phyloP scores from a whole-genome alignment of 2,797 vertebrate species.

The Muraenolepis orangiensis region DNA sequence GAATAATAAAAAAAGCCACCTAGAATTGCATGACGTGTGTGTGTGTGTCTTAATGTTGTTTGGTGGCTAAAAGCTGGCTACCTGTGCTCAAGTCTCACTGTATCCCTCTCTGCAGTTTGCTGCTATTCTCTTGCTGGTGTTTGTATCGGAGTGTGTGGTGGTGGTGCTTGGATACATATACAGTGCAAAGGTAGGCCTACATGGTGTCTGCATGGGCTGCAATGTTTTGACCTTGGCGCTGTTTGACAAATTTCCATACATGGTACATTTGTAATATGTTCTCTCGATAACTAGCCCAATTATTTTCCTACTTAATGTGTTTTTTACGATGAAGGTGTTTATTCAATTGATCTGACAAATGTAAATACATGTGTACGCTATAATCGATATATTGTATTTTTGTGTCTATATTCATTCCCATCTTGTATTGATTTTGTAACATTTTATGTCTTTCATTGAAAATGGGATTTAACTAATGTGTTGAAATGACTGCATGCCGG shows the following conservation, averaged over 20 bases:
- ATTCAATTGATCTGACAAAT: not conserved
- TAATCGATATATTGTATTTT: not conserved
- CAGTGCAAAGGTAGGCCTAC: constrained; percentile 88
- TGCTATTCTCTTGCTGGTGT: constrained; percentile 93
- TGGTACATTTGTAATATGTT: no score
- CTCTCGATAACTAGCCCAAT: not conserved
- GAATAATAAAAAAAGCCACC: not conserved
- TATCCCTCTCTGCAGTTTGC: constrained; percentile 82
- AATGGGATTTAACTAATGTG: not conserved
- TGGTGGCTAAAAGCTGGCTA: not conserved
- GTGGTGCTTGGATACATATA: constrained; percentile 97
- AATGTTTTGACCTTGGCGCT: no score
- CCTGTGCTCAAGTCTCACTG: not conserved
- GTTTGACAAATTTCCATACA: no score
- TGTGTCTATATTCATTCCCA: no score
- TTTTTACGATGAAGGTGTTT: not conserved
- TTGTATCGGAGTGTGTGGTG: constrained; percentile 93
- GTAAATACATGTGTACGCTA: not conserved
- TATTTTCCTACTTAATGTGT: not conserved
- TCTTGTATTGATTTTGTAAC: not conserved
- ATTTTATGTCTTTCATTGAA: not conserved
- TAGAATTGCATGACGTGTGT: not conserved
- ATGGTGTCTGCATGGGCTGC: not conserved
- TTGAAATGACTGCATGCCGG: not conserved
- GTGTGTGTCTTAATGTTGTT: no score